Conservation (phyloP, 2,113 vertebrate genomes). For the Rissa tridactyla region DNA sequence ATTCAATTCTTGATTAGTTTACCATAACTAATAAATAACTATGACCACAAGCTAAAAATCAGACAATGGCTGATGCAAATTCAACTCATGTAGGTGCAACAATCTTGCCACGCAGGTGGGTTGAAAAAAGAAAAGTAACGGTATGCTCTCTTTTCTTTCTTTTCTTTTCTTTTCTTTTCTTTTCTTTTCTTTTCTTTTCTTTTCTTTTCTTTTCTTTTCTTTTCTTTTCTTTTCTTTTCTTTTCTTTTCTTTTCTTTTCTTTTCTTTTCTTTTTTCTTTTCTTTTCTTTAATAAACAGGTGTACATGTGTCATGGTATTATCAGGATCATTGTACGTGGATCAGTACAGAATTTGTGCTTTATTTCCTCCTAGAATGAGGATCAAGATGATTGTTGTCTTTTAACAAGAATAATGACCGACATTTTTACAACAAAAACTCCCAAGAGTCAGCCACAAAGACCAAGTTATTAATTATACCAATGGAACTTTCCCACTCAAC, state of each 20-base stretch:
- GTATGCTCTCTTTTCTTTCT: no score
- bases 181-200: no score
- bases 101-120: accelerated
- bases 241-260: no score
- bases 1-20: background rate
- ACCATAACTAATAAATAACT: background rate
- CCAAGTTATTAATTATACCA: background rate
- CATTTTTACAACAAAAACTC: background rate
- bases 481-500: background rate
- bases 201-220: no score
- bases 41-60: background rate
- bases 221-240: no score
- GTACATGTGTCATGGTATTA: background rate
- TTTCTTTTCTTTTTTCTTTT: no score
- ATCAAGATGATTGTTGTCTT: background rate
- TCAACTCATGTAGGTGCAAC: background rate
- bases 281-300: background rate
- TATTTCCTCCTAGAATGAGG: background rate
- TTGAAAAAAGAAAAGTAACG: background rate
- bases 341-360: background rate
- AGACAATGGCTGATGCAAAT: background rate
- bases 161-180: no score
- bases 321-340: background rate
- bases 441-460: background rate
- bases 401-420: background rate